Conservation (phyloP, 2,113 vertebrate species). For the Bostrychus sinensis region DNA sequence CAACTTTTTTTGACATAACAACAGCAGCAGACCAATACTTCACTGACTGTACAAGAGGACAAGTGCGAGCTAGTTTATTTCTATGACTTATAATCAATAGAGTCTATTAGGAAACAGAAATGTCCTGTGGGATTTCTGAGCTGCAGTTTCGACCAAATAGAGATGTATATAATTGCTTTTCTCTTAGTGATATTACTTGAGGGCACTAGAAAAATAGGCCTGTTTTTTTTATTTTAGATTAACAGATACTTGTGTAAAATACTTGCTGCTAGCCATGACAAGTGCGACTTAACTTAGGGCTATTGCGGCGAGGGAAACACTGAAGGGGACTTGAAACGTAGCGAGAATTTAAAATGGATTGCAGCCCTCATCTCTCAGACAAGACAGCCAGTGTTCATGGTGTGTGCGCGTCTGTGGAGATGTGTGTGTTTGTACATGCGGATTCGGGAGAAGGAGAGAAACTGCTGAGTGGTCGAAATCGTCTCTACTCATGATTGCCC, state of each 20-base stretch:
- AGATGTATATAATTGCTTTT: constrained; percentile 39
- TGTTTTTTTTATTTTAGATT: constrained; percentile 39
- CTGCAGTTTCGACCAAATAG: constrained; percentile 7
- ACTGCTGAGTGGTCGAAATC: constrained; percentile 76
- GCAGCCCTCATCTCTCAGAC: constrained; percentile 66
- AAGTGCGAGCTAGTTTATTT: constrained; percentile 28
- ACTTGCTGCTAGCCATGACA: constrained; percentile 32
- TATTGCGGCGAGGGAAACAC: constrained; percentile 43
- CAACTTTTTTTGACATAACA: constrained; percentile 20
- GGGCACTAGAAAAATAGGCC: constrained; percentile 29
- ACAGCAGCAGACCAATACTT: constrained; percentile 15
- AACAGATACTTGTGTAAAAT: constrained; percentile 34
- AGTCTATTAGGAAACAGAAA: constrained; percentile 48
- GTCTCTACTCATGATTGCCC: constrained; percentile 71
- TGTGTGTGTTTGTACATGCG: constrained; percentile 22
- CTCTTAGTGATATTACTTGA: background rate
- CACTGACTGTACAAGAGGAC: constrained; percentile 6
- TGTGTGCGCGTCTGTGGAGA: constrained; percentile 23
- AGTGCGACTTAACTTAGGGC: constrained; percentile 28
- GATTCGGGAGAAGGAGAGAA: constrained; percentile 43
- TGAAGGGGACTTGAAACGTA: constrained; percentile 54
- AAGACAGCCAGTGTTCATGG: constrained; percentile 72
- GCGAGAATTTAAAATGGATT: constrained; percentile 70
- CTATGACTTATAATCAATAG: constrained; percentile 60
- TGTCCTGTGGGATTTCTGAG: constrained; percentile 20